These are phyloP conservation scores for Hydroisotoma schaefferi DNA, from an alignment of 2,888 invertebrate genomes.

Conservation along the genomic window DNA sequence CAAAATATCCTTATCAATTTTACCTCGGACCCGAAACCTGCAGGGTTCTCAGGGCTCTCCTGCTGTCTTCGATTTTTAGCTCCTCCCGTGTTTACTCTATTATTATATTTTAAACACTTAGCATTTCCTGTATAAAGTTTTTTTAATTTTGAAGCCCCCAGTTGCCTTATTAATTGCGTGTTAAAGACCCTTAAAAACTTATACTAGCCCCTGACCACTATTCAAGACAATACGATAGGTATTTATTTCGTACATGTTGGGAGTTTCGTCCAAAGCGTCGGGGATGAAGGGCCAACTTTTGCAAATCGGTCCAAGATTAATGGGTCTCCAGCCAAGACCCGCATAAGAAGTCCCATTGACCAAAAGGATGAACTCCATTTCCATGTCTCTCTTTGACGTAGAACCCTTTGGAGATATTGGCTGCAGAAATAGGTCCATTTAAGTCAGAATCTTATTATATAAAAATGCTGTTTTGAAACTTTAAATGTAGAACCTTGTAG, in stretches of 20 bases:
- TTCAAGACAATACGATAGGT: too few species aligned
- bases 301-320: slow-evolving; percentile 27
- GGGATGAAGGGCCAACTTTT: slow-evolving; percentile 39
- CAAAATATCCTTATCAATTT: too few species aligned
- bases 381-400: slow-evolving; percentile 24
- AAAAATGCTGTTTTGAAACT: not conserved
- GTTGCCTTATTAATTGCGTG: too few species aligned
- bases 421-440: slow-evolving; percentile 10
- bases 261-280: slow-evolving; percentile 1
- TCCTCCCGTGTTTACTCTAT: not conserved
- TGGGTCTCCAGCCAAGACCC: slow-evolving; percentile 88
- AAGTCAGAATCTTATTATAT: not conserved
- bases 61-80: not conserved
- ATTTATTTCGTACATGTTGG: slow-evolving; percentile 7
- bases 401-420: not conserved
- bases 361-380: slow-evolving; percentile 64
- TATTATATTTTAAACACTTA: too few species aligned
- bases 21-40: not conserved
- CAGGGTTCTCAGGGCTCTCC: not conserved
- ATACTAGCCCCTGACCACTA: too few species aligned
- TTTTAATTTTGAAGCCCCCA: too few species aligned
- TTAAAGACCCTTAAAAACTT: too few species aligned
- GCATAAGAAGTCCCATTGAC: slow-evolving; percentile 86
- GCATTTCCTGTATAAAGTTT: too few species aligned
- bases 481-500: slow-evolving; percentile 29